Evolutionary conservation across 2,888 invertebrate species (phyloP).

Genomic region (Latrodectus elegans): DNA sequence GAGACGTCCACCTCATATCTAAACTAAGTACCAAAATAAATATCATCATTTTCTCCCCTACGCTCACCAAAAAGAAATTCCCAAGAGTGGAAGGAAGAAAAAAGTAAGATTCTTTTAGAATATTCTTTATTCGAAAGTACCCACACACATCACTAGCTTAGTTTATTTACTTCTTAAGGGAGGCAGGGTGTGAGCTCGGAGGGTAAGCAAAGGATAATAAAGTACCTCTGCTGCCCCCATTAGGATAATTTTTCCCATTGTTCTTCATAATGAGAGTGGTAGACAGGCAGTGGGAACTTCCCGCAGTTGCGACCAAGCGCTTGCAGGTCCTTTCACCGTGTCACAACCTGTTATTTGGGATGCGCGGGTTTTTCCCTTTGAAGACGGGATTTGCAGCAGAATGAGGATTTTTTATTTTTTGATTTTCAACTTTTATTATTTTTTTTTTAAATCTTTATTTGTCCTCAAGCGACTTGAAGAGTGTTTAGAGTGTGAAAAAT

Average conservation of each 20-base stretch:
- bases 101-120: too few species aligned
- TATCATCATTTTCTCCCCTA: too few species aligned
- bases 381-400: not conserved
- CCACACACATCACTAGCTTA: too few species aligned
- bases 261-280: slow-evolving; percentile 52
- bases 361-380: not conserved
- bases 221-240: not conserved
- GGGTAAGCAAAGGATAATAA: too few species aligned
- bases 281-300: slow-evolving; percentile 15
- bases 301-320: not conserved
- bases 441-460: not conserved
- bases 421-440: not conserved
- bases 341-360: slow-evolving; percentile 56
- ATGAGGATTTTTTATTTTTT: slow-evolving; percentile 33
- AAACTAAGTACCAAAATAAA: too few species aligned
- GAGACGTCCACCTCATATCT: too few species aligned
- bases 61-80: too few species aligned
- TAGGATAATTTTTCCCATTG: slow-evolving; percentile 34
- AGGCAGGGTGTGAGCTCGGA: not conserved
- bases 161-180: too few species aligned
- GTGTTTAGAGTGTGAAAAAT: not conserved
- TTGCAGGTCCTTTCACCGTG: not conserved
- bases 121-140: too few species aligned
- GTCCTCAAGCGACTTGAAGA: not conserved
- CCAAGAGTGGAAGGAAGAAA: too few species aligned